These are phyloP conservation scores for Luscinia luscinia DNA, from an alignment of 2,797 vertebrate species.

Conservation along the genomic window DNA sequence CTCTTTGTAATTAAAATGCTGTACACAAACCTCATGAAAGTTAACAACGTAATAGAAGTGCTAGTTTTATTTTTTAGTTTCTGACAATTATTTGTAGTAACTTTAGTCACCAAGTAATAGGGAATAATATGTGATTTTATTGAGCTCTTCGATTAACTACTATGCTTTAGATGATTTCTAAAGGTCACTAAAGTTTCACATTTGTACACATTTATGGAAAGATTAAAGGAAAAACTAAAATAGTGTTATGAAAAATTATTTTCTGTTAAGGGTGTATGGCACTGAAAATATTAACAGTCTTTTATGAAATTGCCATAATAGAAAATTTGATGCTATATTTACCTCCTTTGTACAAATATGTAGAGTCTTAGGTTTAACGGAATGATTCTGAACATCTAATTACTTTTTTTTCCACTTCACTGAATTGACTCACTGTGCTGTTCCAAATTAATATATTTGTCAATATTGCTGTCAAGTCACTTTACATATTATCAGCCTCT, in stretches of 20 bases:
- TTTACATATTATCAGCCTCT: background rate
- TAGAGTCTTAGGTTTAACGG: background rate
- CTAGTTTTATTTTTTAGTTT: background rate
- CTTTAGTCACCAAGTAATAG: background rate
- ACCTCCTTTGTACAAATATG: background rate
- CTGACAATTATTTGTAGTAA: background rate
- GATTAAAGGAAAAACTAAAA: background rate
- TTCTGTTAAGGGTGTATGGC: background rate
- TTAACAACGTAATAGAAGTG: background rate
- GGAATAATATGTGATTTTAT: background rate
- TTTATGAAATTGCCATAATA: background rate
- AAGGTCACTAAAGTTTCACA: background rate
- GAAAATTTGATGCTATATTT: background rate
- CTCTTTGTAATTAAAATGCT: background rate
- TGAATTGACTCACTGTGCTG: background rate
- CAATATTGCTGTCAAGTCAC: background rate
- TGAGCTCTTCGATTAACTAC: background rate
- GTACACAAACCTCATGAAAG: background rate
- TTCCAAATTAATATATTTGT: conserved; percentile 26
- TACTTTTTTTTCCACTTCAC: conserved; percentile 16
- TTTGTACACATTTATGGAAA: background rate
- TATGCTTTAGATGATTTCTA: background rate
- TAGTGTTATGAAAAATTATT: background rate
- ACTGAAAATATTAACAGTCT: background rate
- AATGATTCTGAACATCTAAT: background rate